These are phyloP conservation scores for Budorcas taxicolor DNA, from an alignment of 2,113 vertebrate genomes.

Conservation along the genomic window DNA sequence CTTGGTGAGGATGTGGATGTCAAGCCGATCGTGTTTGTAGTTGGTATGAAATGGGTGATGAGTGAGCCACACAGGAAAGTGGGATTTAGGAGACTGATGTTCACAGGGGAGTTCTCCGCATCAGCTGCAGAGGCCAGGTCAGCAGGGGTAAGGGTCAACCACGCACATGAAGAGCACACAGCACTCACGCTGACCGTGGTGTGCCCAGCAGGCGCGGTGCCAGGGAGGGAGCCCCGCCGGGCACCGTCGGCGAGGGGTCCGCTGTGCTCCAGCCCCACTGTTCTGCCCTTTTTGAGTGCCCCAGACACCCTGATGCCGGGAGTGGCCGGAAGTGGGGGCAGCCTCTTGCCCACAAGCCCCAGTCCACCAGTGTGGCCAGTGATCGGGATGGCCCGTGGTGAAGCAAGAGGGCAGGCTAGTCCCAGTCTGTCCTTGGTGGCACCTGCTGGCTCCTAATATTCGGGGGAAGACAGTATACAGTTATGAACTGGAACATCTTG, in stretches of 20 bases:
- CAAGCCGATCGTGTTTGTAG: background rate
- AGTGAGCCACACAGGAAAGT: too few relatives aligned
- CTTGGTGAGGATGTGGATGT: background rate
- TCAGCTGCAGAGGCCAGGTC: background rate
- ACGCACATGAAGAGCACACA: too few relatives aligned
- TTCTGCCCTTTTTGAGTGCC: background rate
- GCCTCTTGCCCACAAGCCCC: background rate
- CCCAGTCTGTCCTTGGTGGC: background rate
- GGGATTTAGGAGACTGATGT: background rate
- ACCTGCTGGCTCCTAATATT: background rate
- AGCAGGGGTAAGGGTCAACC: background rate
- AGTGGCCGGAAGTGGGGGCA: fast-evolving
- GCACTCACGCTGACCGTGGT: background rate
- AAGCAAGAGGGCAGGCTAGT: background rate
- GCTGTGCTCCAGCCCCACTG: background rate
- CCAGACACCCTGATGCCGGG: too few relatives aligned
- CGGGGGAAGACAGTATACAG: background rate
- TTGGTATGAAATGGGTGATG: background rate
- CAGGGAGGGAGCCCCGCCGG: fast-evolving
- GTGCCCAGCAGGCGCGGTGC: fast-evolving
- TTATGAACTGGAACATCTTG: background rate
- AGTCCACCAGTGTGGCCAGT: fast-evolving
- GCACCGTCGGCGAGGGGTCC: background rate
- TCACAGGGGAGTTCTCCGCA: background rate
- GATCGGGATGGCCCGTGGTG: background rate